These are phyloP conservation scores for Microchirus variegatus DNA, from an alignment of 2,797 vertebrate species.

Conservation along the genomic window DNA sequence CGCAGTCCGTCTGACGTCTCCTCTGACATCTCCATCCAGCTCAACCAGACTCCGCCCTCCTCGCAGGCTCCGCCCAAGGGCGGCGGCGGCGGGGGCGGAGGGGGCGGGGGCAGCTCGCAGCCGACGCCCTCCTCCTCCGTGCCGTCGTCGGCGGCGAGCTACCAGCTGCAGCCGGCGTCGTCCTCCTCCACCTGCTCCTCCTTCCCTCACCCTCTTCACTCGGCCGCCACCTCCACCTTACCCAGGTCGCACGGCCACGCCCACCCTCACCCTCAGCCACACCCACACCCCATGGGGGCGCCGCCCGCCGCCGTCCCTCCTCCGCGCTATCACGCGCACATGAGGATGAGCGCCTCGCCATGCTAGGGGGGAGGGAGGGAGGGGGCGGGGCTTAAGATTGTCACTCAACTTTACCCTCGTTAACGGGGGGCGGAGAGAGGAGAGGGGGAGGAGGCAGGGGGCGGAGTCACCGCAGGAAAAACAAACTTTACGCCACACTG, in stretches of 20 bases:
- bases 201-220: conserved; percentile 76
- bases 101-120: conserved; percentile 64
- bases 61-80: conserved; percentile 52
- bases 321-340: conserved; percentile 80
- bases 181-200: conserved; percentile 81
- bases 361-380: conserved; percentile 66
- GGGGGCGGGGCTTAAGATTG: neutral
- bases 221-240: conserved; percentile 62
- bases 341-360: conserved; percentile 82
- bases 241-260: conserved; percentile 42
- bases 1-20: conserved; percentile 90
- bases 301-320: conserved; percentile 78
- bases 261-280: conserved; percentile 47
- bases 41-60: conserved; percentile 87
- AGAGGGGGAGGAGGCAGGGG: conserved; percentile 36
- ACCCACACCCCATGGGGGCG: conserved; percentile 63
- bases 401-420: neutral
- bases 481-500: conserved; percentile 45
- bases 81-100: conserved; percentile 40
- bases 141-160: conserved; percentile 71
- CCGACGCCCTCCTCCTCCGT: conserved; percentile 76
- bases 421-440: conserved; percentile 11
- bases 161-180: conserved; percentile 75
- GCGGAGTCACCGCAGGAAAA: conserved; percentile 46
- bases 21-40: conserved; percentile 93